Base-by-base conservation (phyloP, 1,140 invertebrate genomes). In the Centruroides sculpturatus region DNA sequence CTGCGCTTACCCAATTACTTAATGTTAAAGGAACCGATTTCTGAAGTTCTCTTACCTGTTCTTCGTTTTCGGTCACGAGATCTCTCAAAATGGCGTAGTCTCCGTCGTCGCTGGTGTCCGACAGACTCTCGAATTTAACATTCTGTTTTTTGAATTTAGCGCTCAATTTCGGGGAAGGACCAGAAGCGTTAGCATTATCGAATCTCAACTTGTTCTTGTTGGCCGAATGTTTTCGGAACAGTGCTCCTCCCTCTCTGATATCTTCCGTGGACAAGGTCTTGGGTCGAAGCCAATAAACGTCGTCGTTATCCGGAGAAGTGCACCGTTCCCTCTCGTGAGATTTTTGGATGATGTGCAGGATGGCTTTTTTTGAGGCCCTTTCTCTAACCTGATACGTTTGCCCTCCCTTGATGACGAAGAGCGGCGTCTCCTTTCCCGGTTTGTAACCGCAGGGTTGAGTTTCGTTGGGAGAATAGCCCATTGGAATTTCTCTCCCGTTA, bases 241-340 rank as follows among this genome's bases (percentile, higher is more conserved):
- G 8, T 41, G 41, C 41, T 3, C 41, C 41, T 41, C 41, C 41
- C 8, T 41, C 41, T 5, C 50, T n/a, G 5, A 51, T 51, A 10
- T 51, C 50, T n/a, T 51, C 50, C 23, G 80, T 78, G 41, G 80
- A 80, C 50, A 75, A 69, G 55, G 83, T 72, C 69, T 83, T 83
- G 47, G 85, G 80, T 67, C 84, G 77, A 52, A 86, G 74, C 85
- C 85, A 87, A 69, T 87, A 87, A 67, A 86, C 84, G 64, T 85
- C 83, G 63, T 85, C 84, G 46, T 79, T 78, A 57, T 41, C 50
- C 3, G 35, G 53, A 55, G 54, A 55, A 8, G 13, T 35, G 23
- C 12, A 35, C 57, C 36, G 55, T 53, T 51, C 50, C 0, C 80
- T 77, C 69, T 80, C 73, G 5, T 77, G 77, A 5, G 78, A 75